These are phyloP conservation scores for Caenorhabditis imperialis DNA, from an alignment of 2,888 invertebrate species.

Conservation along the genomic window DNA sequence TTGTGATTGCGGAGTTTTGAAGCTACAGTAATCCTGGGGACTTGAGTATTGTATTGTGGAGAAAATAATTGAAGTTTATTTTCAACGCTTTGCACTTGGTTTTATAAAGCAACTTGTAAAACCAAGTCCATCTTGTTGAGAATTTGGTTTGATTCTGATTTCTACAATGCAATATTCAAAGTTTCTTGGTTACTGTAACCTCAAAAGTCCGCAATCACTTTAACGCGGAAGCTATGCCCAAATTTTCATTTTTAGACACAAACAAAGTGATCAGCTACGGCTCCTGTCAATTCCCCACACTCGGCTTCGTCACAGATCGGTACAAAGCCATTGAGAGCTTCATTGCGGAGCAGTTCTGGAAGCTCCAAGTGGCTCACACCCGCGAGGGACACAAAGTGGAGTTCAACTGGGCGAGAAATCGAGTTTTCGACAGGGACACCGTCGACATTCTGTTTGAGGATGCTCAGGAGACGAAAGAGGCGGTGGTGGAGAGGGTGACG, in stretches of 20 bases:
- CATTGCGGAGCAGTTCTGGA: constrained; percentile 95
- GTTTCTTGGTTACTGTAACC: too few relatives aligned
- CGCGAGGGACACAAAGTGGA: constrained; percentile 63
- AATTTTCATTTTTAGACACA: constrained; percentile 36
- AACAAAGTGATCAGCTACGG: constrained; percentile 89
- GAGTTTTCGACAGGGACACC: constrained; percentile 88
- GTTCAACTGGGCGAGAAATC: constrained; percentile 72
- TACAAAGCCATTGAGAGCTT: constrained; percentile 81
- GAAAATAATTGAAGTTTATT: too few relatives aligned
- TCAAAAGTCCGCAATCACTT: too few relatives aligned
- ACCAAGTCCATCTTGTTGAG: too few relatives aligned
- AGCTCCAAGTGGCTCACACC: constrained; percentile 82
- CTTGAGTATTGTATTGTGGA: too few relatives aligned
- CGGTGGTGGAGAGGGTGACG: constrained; percentile 80
- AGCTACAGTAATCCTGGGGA: too few relatives aligned
- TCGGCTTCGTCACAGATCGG: constrained; percentile 99
- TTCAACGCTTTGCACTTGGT: too few relatives aligned
- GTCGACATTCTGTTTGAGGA: constrained; percentile 82
- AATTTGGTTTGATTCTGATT: too few relatives aligned
- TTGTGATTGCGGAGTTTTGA: too few relatives aligned
- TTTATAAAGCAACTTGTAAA: too few relatives aligned
- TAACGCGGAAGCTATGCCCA: too few relatives aligned
- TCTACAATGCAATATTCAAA: too few relatives aligned
- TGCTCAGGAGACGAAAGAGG: constrained; percentile 69
- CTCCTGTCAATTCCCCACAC: constrained; percentile 97